Base-by-base conservation (phyloP, 1,140 invertebrate genomes). In the Anadara kagoshimensis region DNA sequence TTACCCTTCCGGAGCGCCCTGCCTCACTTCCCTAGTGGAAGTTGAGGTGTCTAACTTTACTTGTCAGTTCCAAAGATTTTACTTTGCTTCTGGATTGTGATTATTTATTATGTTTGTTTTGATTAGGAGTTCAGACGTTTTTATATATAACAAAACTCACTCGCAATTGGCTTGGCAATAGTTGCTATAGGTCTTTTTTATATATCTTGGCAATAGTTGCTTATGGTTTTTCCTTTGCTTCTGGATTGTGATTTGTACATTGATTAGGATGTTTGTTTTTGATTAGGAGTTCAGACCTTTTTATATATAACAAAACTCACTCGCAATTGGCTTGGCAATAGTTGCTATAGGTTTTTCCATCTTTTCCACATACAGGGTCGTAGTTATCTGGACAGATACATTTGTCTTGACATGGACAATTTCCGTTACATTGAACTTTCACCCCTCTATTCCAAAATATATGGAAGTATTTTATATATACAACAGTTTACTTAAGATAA, bases 121-220 rank as follows among this genome's bases (percentile, higher is more conserved):
- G n/a, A n/a, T n/a, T n/a, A n/a, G n/a, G n/a, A n/a, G n/a, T n/a
- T n/a, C n/a, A n/a, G n/a, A n/a, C n/a, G n/a, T n/a, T n/a, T n/a
- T n/a, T n/a, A n/a, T n/a, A 36, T 36, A 36, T 10, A 20, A 45
- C 45, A 54, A 14, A 24, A 65, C 69, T 65, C 41, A 56, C 29
- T 18, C 41, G 51, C 54, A 69, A 47, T 59, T 41, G 12, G 66
- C 41, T 12, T 26, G 14, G 24, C 66, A 59, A 26, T 47, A 29
- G 44, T 70, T 70, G 36, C 58, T 36, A 16, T 61, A 61, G 1
- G 45, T 63, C 43, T 59, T 62, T 18, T n/a, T n/a, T n/a, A n/a
- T n/a, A n/a, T n/a, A n/a, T n/a, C n/a, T n/a, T n/a, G n/a, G n/a
- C n/a, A n/a, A n/a, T n/a, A n/a, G n/a, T n/a, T n/a, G n/a, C n/a